Percentiles rank a stretch among this genome's conserved stretches.
These are phyloP conservation scores for Euproctis similis DNA, from an alignment of 2,888 invertebrate species.

Conservation along the genomic window DNA sequence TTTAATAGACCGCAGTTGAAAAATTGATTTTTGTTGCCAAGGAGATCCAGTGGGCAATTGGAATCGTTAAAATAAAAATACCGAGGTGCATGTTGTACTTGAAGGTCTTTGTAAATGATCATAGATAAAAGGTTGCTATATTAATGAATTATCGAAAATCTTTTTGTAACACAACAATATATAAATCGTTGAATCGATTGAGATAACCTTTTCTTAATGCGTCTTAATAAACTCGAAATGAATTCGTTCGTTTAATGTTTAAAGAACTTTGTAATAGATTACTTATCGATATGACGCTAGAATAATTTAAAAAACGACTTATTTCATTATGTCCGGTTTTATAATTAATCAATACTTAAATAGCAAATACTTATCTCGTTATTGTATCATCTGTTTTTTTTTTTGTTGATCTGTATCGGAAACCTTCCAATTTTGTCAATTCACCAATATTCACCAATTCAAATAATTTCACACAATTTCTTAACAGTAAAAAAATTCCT, in stretches of 20 bases:
- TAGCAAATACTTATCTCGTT: no score
- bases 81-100: neutral
- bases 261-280: constrained; percentile 30
- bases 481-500: no score
- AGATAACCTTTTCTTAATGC: constrained; percentile 41
- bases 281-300: no score
- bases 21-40: neutral
- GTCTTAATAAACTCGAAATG: constrained; percentile 37
- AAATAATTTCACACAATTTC: no score
- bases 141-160: constrained; percentile 13
- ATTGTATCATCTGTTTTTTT: no score
- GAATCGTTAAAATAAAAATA: neutral
- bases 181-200: constrained; percentile 24
- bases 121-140: constrained; percentile 4
- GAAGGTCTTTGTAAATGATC: constrained; percentile 3
- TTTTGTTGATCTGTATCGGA: no score
- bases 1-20: neutral
- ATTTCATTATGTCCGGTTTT: no score
- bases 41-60: neutral
- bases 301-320: no score
- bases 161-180: constrained; percentile 13
- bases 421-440: no score
- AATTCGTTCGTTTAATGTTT: constrained; percentile 29
- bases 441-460: no score
- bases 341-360: no score